Conservation (phyloP, 2,113 vertebrate genomes). For the Ptilorrhoa leucosticta region DNA sequence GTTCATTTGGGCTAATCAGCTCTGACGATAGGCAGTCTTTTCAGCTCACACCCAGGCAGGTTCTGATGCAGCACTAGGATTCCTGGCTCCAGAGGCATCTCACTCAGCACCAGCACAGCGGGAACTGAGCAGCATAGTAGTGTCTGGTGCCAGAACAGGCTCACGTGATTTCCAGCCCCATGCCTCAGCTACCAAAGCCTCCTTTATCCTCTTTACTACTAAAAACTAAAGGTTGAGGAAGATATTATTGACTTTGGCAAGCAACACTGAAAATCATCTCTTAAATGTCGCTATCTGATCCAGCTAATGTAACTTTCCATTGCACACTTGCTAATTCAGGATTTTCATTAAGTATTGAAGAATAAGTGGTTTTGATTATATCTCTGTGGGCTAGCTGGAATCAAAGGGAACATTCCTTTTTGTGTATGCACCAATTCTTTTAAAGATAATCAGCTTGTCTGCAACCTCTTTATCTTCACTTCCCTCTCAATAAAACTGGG, state of each 20-base stretch:
- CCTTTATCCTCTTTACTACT: not conserved
- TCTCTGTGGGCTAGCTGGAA: not conserved
- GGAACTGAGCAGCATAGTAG: fast-evolving
- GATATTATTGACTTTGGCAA: not conserved
- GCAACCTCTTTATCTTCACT: slow-evolving; percentile 5
- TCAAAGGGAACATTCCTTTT: not conserved
- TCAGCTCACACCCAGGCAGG: slow-evolving; percentile 3
- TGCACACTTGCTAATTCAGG: not conserved
- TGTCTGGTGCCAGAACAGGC: not conserved
- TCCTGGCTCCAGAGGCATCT: not conserved
- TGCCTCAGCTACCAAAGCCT: not conserved
- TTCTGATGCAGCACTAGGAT: not conserved
- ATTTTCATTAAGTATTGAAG: not conserved
- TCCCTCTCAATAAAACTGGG: not conserved
- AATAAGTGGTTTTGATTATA: not conserved
- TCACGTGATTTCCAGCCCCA: not conserved
- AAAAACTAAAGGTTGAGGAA: not conserved
- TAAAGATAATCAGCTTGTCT: not conserved
- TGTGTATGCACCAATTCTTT: not conserved
- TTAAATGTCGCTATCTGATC: not conserved
- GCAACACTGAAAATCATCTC: not conserved
- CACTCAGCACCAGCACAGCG: not conserved
- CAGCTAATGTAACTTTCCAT: not conserved
- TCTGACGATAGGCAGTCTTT: not conserved
- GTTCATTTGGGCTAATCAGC: not conserved